Evolutionary conservation across 2,113 vertebrate genomes (phyloP).

Genomic region (Hippocampus mohnikei): DNA sequence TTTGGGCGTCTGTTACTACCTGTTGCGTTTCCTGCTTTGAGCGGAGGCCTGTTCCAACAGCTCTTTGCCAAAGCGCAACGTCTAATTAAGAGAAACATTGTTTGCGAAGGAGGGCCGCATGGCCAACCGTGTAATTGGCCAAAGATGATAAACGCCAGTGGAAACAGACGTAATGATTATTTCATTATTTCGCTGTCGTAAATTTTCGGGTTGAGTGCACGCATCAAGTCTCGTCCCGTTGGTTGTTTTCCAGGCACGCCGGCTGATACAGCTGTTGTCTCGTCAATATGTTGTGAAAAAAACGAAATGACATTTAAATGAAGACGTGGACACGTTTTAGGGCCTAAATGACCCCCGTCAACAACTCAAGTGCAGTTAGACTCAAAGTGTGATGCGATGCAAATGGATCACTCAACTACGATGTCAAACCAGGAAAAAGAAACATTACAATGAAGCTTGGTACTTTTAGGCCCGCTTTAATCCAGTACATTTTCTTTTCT

Average conservation of each 20-base stretch:
- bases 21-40: conserved; percentile 49
- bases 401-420: too few species aligned
- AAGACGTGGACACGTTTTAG: background rate
- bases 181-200: background rate
- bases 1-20: conserved; percentile 45
- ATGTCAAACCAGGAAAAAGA: background rate
- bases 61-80: conserved; percentile 11
- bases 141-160: background rate
- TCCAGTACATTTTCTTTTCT: background rate
- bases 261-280: too few species aligned
- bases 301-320: background rate
- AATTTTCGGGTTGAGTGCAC: background rate
- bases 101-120: conserved; percentile 5
- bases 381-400: too few species aligned
- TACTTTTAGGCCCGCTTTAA: background rate
- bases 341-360: background rate
- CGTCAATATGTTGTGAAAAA: background rate
- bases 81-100: conserved; percentile 23
- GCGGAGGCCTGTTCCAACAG: conserved; percentile 33
- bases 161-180: background rate
- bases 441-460: background rate
- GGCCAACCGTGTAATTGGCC: background rate
- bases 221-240: background rate
- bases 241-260: background rate
- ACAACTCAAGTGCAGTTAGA: background rate